Evolutionary conservation across 1,140 invertebrate species (phyloP), one percentile per base, ranked within the genome.

Genomic region (Orchestia grillus): DNA sequence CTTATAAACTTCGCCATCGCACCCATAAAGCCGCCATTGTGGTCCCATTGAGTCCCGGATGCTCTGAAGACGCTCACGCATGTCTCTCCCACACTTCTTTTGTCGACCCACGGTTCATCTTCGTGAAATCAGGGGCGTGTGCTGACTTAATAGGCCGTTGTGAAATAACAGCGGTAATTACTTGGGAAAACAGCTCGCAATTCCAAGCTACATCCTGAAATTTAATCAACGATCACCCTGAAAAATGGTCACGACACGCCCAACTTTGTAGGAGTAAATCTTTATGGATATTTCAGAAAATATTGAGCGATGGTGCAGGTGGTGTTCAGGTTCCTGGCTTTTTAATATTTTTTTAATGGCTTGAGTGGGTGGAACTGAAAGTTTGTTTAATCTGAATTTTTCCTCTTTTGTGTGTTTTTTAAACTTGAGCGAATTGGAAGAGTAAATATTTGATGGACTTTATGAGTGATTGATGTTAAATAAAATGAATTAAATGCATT

Each of bases 1-100:
- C 92, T 94, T 94, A 94, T 94, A 94, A 94, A 94, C 92, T 44
- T 44, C 92, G 47, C 92, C 92, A 94, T 94, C 43, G 92, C 92
- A 47, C 92, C 92, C 92, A 94, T 45, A 94, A 45, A 15, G 44
- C 92, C 44, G 43, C 36, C 43, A 94, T 94, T n/a, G 15, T 94
- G 43, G 44, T 94, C 92, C 44, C 92, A 94, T 44, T 45, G 92
- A 47, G 44, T 45, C 92, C 92, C 43, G 92, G 92, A 94, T 94
- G 8, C 44, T 45, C 40, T 8, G 90, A 92, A 87, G 87, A 87
- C 87, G 87, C 36, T 87, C 88, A 44, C 88, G 88, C 88, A 42
- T 42, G 41, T 90, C 88, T 90, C 88, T 90, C 88, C 88, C 88
- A 90, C 88, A 90, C 88, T 41, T 44, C 41, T 90, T 90, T 77